Base-by-base conservation (phyloP, 2,797 vertebrate species). In the Silurus aristotelis region DNA sequence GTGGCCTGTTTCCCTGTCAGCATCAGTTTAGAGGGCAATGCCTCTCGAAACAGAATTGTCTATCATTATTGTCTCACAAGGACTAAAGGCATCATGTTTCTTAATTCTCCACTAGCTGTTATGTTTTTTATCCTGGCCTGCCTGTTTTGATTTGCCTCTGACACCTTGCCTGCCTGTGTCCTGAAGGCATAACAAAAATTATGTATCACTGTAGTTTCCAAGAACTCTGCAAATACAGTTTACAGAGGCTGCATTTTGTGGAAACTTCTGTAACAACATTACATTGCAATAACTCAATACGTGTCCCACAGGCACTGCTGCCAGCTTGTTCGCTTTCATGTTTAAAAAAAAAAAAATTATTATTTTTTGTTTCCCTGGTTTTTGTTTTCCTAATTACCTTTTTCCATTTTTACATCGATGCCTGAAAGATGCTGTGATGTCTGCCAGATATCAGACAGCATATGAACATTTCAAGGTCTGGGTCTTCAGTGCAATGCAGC, bases 271-370 rank as follows among this genome's bases (percentile, higher is more conserved):
- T 82, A 70, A 70, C 52, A 58, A 9, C 6, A 58, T 70, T 82
- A 75, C 58, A 70, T 82, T 82, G 31, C 80, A 46, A 27, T 85
- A 56, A 22, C 31, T 58, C 80, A 60, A 64, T 68, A 46, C 70
- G 31, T 14, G 15, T 68, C 17, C 31, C 63, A 64, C n/a, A 58
- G 56, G 84, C 78, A 81, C 12, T 60, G 17, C 66, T 63, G 76
- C 56, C 15, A 38, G 52, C 10, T 22, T 72, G 13, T 63, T 83
- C 25, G 27, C 25, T 75, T 43, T 66, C 31, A 7, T 38, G 13
- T n/a, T n/a, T n/a, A n/a, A n/a, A n/a, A n/a, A n/a, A n/a, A n/a
- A n/a, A n/a, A n/a, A n/a, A n/a, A n/a, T n/a, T n/a, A n/a, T n/a
- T n/a, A n/a, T n/a, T 80, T 80, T 52, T 31, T 38, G 22, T 17